Conservation (phyloP, 1,140 invertebrate species). For the Papilio helenus region DNA sequence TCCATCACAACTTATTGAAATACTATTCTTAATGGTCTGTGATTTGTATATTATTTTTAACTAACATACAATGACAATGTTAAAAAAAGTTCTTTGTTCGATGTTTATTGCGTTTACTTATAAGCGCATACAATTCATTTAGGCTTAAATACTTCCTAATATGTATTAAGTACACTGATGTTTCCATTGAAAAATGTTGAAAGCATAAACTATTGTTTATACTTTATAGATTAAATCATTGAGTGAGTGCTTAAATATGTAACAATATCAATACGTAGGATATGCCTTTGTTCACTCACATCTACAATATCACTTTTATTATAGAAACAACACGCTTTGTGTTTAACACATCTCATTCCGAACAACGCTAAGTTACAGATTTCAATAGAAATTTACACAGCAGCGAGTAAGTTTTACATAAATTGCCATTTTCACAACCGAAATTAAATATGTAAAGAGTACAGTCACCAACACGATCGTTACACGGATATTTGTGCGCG, state of each 20-base stretch:
- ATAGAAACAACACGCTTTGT: conserved; percentile 71
- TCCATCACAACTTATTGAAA: conserved; percentile 23
- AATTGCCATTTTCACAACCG: conserved; percentile 82
- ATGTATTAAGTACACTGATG: conserved; percentile 33
- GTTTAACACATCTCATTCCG: conserved; percentile 76
- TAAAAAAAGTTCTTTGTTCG: conserved; percentile 35
- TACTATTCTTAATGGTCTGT: conserved; percentile 9
- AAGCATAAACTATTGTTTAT: background rate
- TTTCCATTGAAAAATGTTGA: conserved; percentile 21
- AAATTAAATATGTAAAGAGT: conserved; percentile 81
- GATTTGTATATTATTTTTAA: conserved; percentile 35
- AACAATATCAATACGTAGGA: conserved; percentile 57
- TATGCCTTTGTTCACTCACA: conserved; percentile 64
- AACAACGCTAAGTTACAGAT: conserved; percentile 68
- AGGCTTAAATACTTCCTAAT: conserved; percentile 1
- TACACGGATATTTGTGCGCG: conserved; percentile 26
- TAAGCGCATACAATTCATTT: background rate
- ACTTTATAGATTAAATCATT: background rate
- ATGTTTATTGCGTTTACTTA: conserved; percentile 22
- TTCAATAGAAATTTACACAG: conserved; percentile 74
- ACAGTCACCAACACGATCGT: conserved; percentile 56
- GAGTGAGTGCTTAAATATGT: conserved; percentile 37
- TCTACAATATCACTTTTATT: conserved; percentile 68
- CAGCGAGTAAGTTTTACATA: conserved; percentile 76
- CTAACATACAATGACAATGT: conserved; percentile 31